Evolutionary conservation across 1,140 invertebrate genomes (phyloP).

Genomic region (Trigoniulus corallinus): DNA sequence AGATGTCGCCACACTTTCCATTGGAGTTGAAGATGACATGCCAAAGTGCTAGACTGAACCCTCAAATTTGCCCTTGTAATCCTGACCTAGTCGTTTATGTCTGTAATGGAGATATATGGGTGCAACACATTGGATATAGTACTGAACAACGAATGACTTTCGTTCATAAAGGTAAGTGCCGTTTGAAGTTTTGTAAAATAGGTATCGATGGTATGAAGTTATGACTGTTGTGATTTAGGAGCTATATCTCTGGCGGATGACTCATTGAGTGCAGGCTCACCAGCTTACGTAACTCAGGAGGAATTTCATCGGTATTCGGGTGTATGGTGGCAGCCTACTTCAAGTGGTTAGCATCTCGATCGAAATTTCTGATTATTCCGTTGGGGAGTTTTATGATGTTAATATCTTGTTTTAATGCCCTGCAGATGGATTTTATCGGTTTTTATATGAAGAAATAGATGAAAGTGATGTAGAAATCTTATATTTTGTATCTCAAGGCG

Average conservation of each 20-base stretch:
- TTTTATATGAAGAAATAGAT: slow-evolving; percentile 92
- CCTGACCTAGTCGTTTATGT: slow-evolving; percentile 75
- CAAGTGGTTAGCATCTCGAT: too few relatives aligned
- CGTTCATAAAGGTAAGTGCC: slow-evolving; percentile 49
- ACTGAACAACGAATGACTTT: slow-evolving; percentile 52
- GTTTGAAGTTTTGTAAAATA: neutral
- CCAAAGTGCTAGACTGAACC: slow-evolving; percentile 55
- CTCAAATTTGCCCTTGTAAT: slow-evolving; percentile 78
- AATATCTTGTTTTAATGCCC: neutral
- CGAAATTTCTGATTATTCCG: neutral
- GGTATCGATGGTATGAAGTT: too few relatives aligned
- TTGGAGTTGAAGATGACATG: slow-evolving; percentile 22
- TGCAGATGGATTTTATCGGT: slow-evolving; percentile 55
- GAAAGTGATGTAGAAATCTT: slow-evolving; percentile 84
- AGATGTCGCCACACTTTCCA: slow-evolving; percentile 15
- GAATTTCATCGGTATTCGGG: slow-evolving; percentile 92
- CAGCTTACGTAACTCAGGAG: slow-evolving; percentile 95
- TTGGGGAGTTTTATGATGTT: neutral
- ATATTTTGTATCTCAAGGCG: slow-evolving; percentile 63
- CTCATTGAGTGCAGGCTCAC: slow-evolving; percentile 73
- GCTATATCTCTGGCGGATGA: slow-evolving; percentile 50
- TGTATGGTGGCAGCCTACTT: slow-evolving; percentile 90
- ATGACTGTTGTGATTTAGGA: too few relatives aligned
- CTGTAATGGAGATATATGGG: slow-evolving; percentile 78
- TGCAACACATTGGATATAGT: slow-evolving; percentile 38